phyloP scores from a whole-genome alignment of 2,113 vertebrate genomes.

The Phylloscopus trochilus region DNA sequence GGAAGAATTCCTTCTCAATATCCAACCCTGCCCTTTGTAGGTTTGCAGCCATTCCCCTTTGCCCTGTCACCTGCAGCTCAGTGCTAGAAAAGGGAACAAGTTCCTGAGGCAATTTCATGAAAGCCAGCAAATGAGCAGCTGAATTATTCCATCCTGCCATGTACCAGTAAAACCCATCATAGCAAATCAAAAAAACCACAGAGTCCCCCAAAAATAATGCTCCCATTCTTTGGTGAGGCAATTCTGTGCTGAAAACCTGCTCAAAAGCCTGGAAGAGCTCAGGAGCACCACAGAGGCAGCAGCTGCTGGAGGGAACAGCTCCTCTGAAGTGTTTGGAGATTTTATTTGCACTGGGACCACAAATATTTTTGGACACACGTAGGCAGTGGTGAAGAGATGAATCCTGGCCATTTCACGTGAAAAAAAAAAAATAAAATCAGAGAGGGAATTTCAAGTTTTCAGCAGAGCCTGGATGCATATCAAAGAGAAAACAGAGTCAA shows the following conservation, averaged over 20 bases:
- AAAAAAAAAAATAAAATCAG: background rate
- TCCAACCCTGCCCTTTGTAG: background rate
- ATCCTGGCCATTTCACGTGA: background rate
- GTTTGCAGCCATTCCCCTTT: background rate
- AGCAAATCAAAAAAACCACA: rapidly evolving
- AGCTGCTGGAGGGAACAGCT: background rate
- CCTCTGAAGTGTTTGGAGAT: background rate
- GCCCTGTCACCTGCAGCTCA: background rate
- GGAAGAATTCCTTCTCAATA: background rate
- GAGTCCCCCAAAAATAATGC: background rate
- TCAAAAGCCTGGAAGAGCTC: background rate
- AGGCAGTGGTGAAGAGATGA: rapidly evolving
- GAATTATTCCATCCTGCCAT: background rate
- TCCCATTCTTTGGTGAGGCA: rapidly evolving
- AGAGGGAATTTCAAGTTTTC: background rate
- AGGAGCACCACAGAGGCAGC: rapidly evolving
- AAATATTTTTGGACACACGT: background rate
- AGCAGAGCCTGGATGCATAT: rapidly evolving
- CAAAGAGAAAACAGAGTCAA: background rate
- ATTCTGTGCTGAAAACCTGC: background rate
- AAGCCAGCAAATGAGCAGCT: background rate
- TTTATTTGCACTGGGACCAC: background rate
- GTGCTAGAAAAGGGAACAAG: background rate
- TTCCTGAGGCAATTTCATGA: background rate
- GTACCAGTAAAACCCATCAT: rapidly evolving